Evolutionary conservation across 2,113 vertebrate species (phyloP).

Genomic region (Lepisosteus osseus): DNA sequence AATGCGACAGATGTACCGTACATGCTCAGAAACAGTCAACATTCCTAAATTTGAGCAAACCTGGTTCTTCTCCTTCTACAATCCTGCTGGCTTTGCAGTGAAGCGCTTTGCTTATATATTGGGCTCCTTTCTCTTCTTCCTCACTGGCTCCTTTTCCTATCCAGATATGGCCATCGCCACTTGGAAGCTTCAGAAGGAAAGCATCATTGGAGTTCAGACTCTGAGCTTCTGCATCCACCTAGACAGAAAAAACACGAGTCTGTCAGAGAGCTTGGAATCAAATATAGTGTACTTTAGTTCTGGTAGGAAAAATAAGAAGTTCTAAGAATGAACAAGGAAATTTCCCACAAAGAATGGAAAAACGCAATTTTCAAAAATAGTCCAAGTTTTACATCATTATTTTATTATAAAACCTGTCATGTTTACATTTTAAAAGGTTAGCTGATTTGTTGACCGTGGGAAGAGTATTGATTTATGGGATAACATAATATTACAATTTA

Average conservation of each 20-base stretch:
- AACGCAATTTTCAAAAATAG: too few species aligned
- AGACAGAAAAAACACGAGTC: slow-evolving; percentile 8
- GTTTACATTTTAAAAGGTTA: too few species aligned
- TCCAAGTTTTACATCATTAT: too few species aligned
- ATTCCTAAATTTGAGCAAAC: slow-evolving; percentile 43
- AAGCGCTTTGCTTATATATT: slow-evolving; percentile 66
- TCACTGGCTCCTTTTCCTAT: slow-evolving; percentile 76
- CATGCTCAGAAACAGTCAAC: background rate
- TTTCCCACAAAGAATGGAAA: too few species aligned
- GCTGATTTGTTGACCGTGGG: too few species aligned
- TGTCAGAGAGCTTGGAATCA: background rate
- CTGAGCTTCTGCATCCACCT: slow-evolving; percentile 73
- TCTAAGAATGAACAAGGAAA: too few species aligned
- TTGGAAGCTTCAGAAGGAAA: slow-evolving; percentile 76
- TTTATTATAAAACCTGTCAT: too few species aligned
- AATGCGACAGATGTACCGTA: too few species aligned
- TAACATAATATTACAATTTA: too few species aligned
- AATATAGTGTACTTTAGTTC: too few species aligned
- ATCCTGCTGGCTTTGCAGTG: slow-evolving; percentile 59
- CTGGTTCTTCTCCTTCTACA: slow-evolving; percentile 77
- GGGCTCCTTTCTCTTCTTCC: slow-evolving; percentile 76
- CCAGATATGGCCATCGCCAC: slow-evolving; percentile 73
- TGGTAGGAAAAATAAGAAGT: too few species aligned
- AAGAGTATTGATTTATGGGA: too few species aligned
- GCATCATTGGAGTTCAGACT: slow-evolving; percentile 86